Percentiles rank a stretch among this genome's conserved stretches.
These are phyloP conservation scores for Microhierax caerulescens DNA, from an alignment of 2,797 vertebrate genomes.

Conservation along the genomic window DNA sequence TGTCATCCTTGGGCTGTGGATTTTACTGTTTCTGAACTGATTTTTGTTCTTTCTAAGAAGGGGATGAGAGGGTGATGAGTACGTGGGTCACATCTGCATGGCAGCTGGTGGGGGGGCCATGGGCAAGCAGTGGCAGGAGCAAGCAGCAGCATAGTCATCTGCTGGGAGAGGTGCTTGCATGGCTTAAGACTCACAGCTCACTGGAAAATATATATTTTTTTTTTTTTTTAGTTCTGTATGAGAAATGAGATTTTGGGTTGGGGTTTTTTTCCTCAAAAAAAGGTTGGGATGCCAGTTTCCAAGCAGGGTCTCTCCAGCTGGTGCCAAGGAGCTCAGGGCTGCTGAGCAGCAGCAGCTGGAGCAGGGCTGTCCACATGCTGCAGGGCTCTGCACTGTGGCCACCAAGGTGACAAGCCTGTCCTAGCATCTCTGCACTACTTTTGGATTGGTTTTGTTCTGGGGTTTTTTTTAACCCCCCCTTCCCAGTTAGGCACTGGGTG, in stretches of 20 bases:
- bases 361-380: accelerated
- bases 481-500: not conserved
- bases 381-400: accelerated
- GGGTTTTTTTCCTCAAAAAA: not conserved
- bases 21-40: not conserved
- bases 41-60: not conserved
- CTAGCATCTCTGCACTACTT: not conserved
- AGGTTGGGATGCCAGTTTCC: not conserved
- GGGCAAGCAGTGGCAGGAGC: not conserved
- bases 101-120: too few relatives aligned
- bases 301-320: not conserved
- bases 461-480: not conserved
- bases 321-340: not conserved
- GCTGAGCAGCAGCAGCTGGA: not conserved
- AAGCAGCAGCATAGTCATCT: not conserved
- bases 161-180: not conserved
- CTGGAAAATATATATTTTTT: not conserved
- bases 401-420: not conserved
- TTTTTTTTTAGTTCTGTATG: not conserved
- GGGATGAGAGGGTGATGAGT: not conserved
- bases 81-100: too few relatives aligned
- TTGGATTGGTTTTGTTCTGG: too few relatives aligned
- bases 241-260: not conserved
- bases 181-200: not conserved
- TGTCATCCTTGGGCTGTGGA: not conserved